phyloP scores from a whole-genome alignment of 2,888 invertebrate genomes.

The Cephus pygmeus region DNA sequence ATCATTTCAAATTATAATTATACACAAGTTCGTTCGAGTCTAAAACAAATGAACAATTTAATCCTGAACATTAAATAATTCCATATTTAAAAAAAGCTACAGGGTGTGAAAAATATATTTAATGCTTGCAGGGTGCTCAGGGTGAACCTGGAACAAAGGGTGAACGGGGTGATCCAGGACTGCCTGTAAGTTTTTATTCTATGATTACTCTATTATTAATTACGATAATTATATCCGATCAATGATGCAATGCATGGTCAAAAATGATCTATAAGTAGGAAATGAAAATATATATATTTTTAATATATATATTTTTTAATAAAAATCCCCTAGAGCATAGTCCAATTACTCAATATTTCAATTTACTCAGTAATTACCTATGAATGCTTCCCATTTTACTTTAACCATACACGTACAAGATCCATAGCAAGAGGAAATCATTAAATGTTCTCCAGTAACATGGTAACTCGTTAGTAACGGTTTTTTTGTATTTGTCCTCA shows the following conservation, averaged over 20 bases:
- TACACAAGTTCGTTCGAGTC: not conserved
- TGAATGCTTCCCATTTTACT: not conserved
- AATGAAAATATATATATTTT: too few species aligned
- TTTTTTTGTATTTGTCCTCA: conserved; percentile 63
- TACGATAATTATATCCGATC: too few species aligned
- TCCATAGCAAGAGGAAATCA: not conserved
- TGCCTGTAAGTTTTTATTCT: conserved; percentile 79
- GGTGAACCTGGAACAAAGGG: conserved; percentile 93
- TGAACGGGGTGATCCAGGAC: conserved; percentile 91
- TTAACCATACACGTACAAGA: not conserved
- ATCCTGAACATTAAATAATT: not conserved
- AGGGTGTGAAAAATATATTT: conserved; percentile 24
- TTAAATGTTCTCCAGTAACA: not conserved
- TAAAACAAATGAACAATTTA: too few species aligned
- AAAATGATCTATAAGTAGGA: too few species aligned
- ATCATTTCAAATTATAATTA: not conserved
- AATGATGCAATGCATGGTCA: too few species aligned
- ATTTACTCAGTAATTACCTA: not conserved
- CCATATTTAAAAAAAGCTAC: not conserved
- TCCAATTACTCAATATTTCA: too few species aligned
- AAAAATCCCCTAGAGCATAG: too few species aligned
- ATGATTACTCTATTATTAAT: too few species aligned
- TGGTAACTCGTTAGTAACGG: conserved; percentile 1
- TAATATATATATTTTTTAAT: too few species aligned
- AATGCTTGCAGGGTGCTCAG: conserved; percentile 81